These are phyloP conservation scores for Thamnophis sirtalis DNA, from an alignment of 2,113 vertebrate species.

Conservation along the genomic window DNA sequence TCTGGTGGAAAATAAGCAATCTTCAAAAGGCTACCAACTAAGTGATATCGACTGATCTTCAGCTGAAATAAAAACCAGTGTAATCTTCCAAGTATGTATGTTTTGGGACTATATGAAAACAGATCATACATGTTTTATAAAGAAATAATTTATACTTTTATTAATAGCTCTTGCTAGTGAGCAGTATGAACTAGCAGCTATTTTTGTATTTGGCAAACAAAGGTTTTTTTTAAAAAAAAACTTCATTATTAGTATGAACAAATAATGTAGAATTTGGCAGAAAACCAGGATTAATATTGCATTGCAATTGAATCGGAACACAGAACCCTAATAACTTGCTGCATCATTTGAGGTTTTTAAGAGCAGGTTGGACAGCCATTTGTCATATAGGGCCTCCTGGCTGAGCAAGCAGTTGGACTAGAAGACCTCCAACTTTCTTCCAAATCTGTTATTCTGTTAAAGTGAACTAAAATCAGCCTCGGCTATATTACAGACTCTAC, in stretches of 20 bases:
- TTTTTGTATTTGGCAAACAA: not conserved
- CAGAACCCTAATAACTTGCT: not conserved
- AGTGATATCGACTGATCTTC: not conserved
- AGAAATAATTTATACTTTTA: not conserved
- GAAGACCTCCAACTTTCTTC: not conserved
- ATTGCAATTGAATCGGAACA: not conserved
- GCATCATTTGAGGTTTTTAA: not conserved
- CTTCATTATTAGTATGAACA: not conserved
- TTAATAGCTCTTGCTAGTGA: not conserved
- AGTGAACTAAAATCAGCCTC: not conserved
- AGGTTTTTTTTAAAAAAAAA: not conserved
- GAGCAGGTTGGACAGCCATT: not conserved
- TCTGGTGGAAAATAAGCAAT: not conserved
- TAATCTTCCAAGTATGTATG: not conserved
- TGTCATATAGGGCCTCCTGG: not conserved
- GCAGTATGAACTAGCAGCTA: not conserved
- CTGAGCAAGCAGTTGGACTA: not conserved
- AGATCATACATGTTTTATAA: not conserved
- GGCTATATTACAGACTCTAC: not conserved
- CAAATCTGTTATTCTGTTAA: not conserved
- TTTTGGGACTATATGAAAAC: not conserved
- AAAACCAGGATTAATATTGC: not conserved
- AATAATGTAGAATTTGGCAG: not conserved
- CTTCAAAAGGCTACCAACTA: not conserved
- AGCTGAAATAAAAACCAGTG: not conserved